Percentiles rank a stretch among this genome's conserved stretches.
Evolutionary conservation across 2,113 vertebrate genomes (phyloP).

Genomic region (Lophochroa leadbeateri): DNA sequence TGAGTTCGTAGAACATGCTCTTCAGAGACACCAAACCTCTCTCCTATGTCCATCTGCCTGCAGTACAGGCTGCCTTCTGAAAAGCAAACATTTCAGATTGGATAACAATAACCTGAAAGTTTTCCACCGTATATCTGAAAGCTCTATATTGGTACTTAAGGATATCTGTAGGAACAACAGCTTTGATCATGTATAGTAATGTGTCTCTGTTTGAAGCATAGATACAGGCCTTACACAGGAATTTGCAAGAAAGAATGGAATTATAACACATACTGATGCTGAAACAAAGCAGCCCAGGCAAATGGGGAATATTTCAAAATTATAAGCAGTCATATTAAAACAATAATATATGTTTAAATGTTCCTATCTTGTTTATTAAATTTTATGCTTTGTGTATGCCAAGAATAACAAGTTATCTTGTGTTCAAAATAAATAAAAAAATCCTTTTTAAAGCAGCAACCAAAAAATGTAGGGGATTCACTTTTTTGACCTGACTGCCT

Average conservation of each 20-base stretch:
- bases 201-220: not conserved
- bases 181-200: not conserved
- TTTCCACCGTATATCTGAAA: not conserved
- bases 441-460: not conserved
- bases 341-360: not conserved
- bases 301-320: not conserved
- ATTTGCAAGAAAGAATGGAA: not conserved
- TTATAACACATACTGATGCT: not conserved
- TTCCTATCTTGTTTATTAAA: not conserved
- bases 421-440: not conserved
- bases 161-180: not conserved
- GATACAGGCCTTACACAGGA: not conserved
- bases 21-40: not conserved
- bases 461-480: not conserved
- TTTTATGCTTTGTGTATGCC: not conserved
- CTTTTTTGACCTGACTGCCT: not conserved
- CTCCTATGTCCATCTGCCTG: not conserved
- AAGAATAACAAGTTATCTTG: not conserved
- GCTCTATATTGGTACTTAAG: not conserved
- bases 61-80: not conserved
- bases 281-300: not conserved
- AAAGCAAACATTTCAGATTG: not conserved
- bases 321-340: not conserved
- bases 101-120: not conserved
- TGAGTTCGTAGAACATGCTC: not conserved